These are phyloP conservation scores for Catharus fuscescens DNA, from an alignment of 2,113 vertebrate genomes.

Conservation along the genomic window DNA sequence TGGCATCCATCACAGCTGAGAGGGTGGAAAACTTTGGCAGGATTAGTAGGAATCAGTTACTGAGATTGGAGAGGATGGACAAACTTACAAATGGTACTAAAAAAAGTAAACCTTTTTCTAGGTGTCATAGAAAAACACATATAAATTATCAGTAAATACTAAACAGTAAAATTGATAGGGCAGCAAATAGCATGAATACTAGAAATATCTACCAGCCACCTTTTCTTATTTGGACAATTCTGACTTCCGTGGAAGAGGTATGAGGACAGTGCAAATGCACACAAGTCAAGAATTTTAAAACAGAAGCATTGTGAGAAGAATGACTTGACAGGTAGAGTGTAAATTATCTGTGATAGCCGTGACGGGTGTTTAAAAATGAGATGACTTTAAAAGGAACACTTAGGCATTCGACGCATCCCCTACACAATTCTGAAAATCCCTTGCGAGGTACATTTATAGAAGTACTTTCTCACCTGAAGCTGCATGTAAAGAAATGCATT, in stretches of 20 bases:
- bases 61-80: not conserved
- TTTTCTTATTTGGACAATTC: not conserved
- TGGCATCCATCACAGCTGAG: conserved; percentile 28
- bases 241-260: not conserved
- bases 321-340: not conserved
- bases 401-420: not conserved
- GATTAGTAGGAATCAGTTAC: conserved; percentile 15
- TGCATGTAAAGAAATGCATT: not conserved
- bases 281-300: not conserved
- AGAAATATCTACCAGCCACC: not conserved
- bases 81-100: not conserved
- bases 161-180: not conserved
- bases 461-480: not conserved
- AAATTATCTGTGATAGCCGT: not conserved
- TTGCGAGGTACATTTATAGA: not conserved
- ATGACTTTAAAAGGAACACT: not conserved
- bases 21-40: conserved; percentile 37
- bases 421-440: not conserved
- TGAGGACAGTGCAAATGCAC: not conserved
- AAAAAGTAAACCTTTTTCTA: not conserved
- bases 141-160: not conserved
- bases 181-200: not conserved
- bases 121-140: not conserved
- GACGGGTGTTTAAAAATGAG: not conserved
- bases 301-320: not conserved